Conservation (phyloP, 2,797 vertebrate species). For the Scolopax rusticola region DNA sequence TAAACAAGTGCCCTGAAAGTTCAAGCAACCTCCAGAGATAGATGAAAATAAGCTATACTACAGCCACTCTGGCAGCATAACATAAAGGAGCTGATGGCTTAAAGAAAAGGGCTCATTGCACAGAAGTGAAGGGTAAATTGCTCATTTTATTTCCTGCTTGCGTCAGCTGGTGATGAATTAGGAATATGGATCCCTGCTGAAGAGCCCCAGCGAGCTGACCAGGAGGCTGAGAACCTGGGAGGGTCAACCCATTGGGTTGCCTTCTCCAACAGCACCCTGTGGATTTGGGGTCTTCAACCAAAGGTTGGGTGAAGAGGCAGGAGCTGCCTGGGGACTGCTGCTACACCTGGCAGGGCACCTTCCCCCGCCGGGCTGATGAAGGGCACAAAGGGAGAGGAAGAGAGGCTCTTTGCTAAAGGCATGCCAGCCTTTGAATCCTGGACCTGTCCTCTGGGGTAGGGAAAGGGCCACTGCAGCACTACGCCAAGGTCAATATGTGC, state of each 20-base stretch:
- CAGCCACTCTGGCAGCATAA: conserved; percentile 75
- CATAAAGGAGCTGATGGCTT: conserved; percentile 78
- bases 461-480: background rate
- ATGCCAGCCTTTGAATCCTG: background rate
- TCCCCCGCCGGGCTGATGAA: background rate
- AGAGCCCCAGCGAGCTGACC: background rate
- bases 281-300: background rate
- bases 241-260: background rate
- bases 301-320: background rate
- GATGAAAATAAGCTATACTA: conserved; percentile 82
- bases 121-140: conserved; percentile 71
- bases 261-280: background rate
- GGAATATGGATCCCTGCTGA: background rate
- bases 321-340: background rate
- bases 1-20: conserved; percentile 64
- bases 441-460: background rate
- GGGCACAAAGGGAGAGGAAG: background rate
- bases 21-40: conserved; percentile 72
- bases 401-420: background rate
- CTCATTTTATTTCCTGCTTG: conserved; percentile 72
- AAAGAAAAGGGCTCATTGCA: conserved; percentile 75
- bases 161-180: conserved; percentile 79
- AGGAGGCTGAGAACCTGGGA: background rate
- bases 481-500: background rate
- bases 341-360: background rate